phyloP scores from a whole-genome alignment of 2,797 vertebrate genomes.

The Coccyzus lansbergi region DNA sequence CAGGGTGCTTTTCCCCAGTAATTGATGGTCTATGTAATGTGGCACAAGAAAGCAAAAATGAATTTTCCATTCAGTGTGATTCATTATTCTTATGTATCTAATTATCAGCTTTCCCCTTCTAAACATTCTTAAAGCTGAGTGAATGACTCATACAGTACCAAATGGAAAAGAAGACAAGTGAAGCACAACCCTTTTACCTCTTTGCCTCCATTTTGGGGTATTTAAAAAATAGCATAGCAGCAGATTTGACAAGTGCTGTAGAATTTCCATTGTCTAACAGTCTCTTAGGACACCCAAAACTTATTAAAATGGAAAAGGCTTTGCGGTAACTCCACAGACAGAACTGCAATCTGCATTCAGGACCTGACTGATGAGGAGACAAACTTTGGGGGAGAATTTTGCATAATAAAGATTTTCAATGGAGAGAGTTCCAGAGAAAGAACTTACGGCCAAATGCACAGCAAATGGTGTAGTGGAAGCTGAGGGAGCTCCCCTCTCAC shows the following conservation, averaged over 20 bases:
- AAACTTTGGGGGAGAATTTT: neutral
- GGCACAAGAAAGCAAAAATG: neutral
- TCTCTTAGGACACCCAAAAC: neutral
- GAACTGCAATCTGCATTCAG: conserved; percentile 7
- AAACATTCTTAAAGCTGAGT: conserved; percentile 9
- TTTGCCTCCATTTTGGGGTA: neutral
- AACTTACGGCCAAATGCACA: neutral
- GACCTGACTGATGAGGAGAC: neutral
- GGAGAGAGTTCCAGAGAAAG: neutral
- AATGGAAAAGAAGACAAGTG: neutral
- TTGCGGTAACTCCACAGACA: neutral
- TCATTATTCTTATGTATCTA: conserved; percentile 23
- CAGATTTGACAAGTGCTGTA: neutral
- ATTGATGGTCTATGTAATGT: neutral
- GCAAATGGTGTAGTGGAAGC: accelerated
- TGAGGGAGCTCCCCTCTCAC: neutral
- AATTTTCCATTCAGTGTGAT: conserved; percentile 10
- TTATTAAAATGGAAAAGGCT: conserved; percentile 28
- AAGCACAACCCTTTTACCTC: conserved; percentile 2
- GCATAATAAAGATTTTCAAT: conserved; percentile 10
- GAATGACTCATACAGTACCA: conserved; percentile 23
- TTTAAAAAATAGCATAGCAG: conserved; percentile 7
- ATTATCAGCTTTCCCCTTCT: conserved; percentile 27
- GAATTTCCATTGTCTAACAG: neutral
- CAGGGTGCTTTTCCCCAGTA: neutral